Base-by-base conservation (phyloP, 2,888 invertebrate genomes). In the Gortyna flavago region DNA sequence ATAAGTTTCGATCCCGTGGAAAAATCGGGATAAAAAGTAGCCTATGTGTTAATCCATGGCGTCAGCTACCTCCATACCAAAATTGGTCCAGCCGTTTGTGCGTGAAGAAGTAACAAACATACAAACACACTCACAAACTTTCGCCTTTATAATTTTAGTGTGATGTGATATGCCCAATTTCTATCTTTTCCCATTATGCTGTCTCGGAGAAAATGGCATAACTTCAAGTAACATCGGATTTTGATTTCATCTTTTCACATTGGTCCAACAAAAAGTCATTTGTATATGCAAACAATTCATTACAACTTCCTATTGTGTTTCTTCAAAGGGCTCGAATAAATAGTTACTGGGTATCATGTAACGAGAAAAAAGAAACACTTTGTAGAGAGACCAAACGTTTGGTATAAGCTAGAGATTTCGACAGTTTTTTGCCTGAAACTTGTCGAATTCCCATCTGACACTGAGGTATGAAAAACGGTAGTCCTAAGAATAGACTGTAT, bases 191-290 rank as follows among this genome's bases (percentile, higher is more conserved):
- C 25, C 54, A 11, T 54, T 25, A 54, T 54, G 1, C n/a, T 54
- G 54, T 54, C 59, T 2, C 29, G 16, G 59, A 16, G 59, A 29
- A 59, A 59, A 29, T 29, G 29, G 59, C 59, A 59, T 59, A 59
- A 0, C 59, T 29, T 51, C 32, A 66, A 79, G 66, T 79, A 51
- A 32, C 13, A 16, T 51, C 21, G 29, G 35, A 18, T 72, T 61
- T 79, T 65, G 72, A 66, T 72, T 79, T 71, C 13, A 51, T 71
- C 1, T 35, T 18, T 48, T 54, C 65, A 35, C 59, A 44, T 72
- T 21, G 38, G 48, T 41, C 59, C 6, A 11, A 38, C 51, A 75
- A 72, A 67, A 79, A 79, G 35, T 25, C 21, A 72, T 61, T 72
- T 66, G 0, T 35, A 21, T 44, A 7, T 8, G 13, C 25, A 54